phyloP scores from a whole-genome alignment of 2,113 vertebrate species.

The Corvus hawaiiensis region DNA sequence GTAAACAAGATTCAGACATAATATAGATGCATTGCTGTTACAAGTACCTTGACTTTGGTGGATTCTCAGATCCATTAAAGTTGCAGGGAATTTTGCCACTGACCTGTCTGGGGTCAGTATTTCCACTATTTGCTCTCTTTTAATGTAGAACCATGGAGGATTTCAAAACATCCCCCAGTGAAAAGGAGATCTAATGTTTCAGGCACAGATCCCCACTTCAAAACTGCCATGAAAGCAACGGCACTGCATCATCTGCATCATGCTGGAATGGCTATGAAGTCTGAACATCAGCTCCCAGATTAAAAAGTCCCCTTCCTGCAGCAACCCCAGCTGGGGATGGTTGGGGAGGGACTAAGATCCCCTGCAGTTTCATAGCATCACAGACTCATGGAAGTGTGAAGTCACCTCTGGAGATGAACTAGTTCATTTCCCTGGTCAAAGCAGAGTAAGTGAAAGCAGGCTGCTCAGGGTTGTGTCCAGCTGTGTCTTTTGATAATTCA shows the following conservation, averaged over 20 bases:
- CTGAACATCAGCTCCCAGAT: neutral
- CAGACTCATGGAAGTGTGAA: neutral
- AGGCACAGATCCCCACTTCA: neutral
- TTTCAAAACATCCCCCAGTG: neutral
- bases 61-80: neutral
- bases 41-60: neutral
- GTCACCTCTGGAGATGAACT: neutral
- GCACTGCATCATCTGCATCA: neutral
- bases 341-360: neutral
- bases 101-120: neutral
- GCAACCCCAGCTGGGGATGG: neutral
- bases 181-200: neutral
- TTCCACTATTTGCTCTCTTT: neutral
- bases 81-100: neutral
- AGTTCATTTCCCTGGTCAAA: neutral
- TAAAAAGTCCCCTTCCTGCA: neutral
- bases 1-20: neutral
- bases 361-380: neutral
- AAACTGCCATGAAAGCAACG: neutral
- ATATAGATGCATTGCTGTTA: neutral
- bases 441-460: neutral
- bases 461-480: neutral
- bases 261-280: neutral
- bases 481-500: neutral
- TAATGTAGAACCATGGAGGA: neutral